These are phyloP conservation scores for Otocyon megalotis DNA, from an alignment of 2,113 vertebrate genomes.

Conservation along the genomic window DNA sequence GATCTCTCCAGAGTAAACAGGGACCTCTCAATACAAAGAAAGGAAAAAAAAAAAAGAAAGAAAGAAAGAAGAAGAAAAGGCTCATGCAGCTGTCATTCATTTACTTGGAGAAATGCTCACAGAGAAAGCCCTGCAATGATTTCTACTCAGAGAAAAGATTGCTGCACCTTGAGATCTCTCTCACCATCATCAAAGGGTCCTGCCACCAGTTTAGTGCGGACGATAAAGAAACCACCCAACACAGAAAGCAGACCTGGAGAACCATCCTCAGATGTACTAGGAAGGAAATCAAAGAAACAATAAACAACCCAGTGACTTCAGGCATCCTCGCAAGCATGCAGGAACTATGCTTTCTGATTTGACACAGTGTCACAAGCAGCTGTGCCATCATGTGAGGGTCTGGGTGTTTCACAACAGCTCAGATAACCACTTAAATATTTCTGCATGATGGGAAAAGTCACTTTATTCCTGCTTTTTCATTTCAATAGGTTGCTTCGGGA, in stretches of 20 bases:
- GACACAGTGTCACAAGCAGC: not conserved
- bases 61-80: rapidly evolving
- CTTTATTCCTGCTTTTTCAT: not conserved
- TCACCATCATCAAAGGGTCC: not conserved
- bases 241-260: not conserved
- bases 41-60: not conserved
- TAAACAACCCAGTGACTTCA: not conserved
- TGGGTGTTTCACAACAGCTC: not conserved
- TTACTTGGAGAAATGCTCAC: conserved; percentile 58
- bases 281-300: conserved; percentile 60
- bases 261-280: not conserved
- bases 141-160: conserved; percentile 15
- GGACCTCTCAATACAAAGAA: conserved; percentile 17
- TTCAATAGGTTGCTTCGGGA: not conserved
- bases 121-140: not conserved
- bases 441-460: not conserved
- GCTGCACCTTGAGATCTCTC: not conserved
- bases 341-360: not conserved
- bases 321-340: not conserved
- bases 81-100: conserved; percentile 29
- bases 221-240: not conserved
- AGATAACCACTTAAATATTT: not conserved
- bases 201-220: not conserved
- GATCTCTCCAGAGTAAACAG: conserved; percentile 62
- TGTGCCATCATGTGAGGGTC: not conserved